Evolutionary conservation across 1,140 invertebrate species (phyloP), one percentile per base, ranked within the genome.

Genomic region (Drosophila aff.): DNA sequence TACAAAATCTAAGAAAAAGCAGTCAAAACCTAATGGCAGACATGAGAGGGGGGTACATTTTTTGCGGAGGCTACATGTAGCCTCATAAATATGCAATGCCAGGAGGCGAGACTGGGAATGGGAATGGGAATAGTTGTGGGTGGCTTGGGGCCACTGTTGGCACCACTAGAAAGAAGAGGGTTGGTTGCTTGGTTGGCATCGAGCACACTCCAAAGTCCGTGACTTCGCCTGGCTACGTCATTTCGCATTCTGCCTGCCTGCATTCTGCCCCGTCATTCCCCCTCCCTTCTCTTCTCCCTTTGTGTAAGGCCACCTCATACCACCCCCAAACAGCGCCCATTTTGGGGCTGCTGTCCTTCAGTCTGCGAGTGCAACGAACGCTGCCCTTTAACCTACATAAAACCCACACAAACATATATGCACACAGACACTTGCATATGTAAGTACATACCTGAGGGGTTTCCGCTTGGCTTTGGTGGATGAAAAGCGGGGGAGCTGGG

Each of bases 311-410:
- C 76, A 78, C 47, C 74, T 62, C 72, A 57, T 15, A 46, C 66
- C 36, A 16, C 18, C 11, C 18, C 21, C 18, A 53, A 21, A 41
- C 11, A 9, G 28, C 23, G 21, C 43, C 23, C 40, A 47, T 16
- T 21, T 23, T 18, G 44, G 46, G 33, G 69, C 74, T 76, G 49
- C 40, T 73, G 83, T 81, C 83, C 83, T 87, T 87, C 83, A 83
- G 83, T 89, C 84, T 77, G 85, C 47, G 77, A 69, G 81, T 89
- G 78, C 84, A 89, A 89, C 74, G 85, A 84, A 84, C 85, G 71
- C 77, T 90, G 85, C 67, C 81, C 84, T 87, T 83, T 87, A 87
- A 89, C 83, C 83, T 89, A 87, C 84, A 87, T 80, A 72, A 69
- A 65, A 60, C 31, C 59, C 59, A 59, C 13, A 46, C 57, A 38